phyloP scores from a whole-genome alignment of 92 coral and sea anemone genomes.

The Pocillopora meandrina region DNA sequence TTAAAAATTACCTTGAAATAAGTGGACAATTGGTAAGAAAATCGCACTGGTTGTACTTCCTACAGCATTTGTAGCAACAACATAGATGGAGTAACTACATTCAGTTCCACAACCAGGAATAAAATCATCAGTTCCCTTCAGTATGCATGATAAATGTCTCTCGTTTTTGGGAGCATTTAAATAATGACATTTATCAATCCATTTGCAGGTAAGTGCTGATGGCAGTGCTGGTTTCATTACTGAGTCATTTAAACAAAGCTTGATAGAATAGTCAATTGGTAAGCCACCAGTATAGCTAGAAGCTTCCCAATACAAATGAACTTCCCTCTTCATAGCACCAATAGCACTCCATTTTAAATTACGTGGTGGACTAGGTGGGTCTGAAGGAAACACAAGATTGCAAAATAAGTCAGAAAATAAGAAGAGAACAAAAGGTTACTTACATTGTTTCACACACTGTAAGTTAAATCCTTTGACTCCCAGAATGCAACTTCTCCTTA shows the following conservation, averaged over 20 bases:
- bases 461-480: too few species aligned
- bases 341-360: conserved; percentile 15
- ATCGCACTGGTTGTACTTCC: not conserved
- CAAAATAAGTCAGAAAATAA: not conserved
- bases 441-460: too few species aligned
- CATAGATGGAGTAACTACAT: conserved; percentile 2
- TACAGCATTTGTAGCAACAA: conserved; percentile 14
- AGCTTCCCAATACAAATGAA: conserved; percentile 11
- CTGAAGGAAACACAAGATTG: not conserved
- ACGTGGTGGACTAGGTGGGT: conserved; percentile 36
- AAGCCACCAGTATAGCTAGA: conserved; percentile 13
- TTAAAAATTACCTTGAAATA: not conserved
- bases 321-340: not conserved
- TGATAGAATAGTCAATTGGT: conserved; percentile 28
- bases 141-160: not conserved
- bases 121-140: not conserved
- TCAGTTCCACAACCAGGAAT: too few species aligned
- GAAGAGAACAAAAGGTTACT: not conserved
- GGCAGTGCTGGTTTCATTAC: too few species aligned
- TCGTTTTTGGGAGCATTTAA: not conserved
- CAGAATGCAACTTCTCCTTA: too few species aligned
- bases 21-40: accelerated
- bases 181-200: not conserved
- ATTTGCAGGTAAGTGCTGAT: not conserved
- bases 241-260: conserved; percentile 6